Conservation (phyloP, 2,113 vertebrate species). For the Chamaea fasciata region DNA sequence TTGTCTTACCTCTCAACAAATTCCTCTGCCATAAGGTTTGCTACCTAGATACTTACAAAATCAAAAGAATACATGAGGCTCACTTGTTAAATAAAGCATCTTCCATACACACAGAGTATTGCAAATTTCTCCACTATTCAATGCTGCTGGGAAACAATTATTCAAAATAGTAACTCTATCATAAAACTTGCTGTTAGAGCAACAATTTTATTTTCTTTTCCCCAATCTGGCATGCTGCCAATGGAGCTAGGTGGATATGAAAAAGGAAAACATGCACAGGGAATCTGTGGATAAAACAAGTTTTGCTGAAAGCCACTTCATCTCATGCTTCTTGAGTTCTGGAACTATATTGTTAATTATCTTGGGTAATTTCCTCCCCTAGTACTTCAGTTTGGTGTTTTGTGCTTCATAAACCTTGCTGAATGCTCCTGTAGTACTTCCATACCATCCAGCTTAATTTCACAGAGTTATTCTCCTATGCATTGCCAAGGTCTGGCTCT, state of each 20-base stretch:
- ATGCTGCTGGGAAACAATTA: neutral
- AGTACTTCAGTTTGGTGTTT: conserved; percentile 2
- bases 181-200: neutral
- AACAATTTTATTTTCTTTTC: neutral
- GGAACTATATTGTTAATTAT: neutral
- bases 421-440: neutral
- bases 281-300: neutral
- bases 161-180: neutral
- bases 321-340: neutral
- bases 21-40: neutral
- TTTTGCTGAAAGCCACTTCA: neutral
- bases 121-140: neutral
- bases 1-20: neutral
- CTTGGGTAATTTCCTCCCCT: neutral
- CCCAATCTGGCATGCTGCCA: neutral
- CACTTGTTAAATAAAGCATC: neutral
- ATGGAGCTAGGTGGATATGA: neutral
- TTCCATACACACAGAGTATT: neutral
- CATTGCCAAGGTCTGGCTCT: neutral
- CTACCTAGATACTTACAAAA: neutral
- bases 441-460: neutral
- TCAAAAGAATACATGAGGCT: neutral
- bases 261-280: neutral
- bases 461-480: neutral
- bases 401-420: neutral